A percentile compares a stretch with the other conserved stretches of the same genome.
Evolutionary conservation across 2,888 invertebrate species (phyloP).

Genomic region (Idaea aversata): DNA sequence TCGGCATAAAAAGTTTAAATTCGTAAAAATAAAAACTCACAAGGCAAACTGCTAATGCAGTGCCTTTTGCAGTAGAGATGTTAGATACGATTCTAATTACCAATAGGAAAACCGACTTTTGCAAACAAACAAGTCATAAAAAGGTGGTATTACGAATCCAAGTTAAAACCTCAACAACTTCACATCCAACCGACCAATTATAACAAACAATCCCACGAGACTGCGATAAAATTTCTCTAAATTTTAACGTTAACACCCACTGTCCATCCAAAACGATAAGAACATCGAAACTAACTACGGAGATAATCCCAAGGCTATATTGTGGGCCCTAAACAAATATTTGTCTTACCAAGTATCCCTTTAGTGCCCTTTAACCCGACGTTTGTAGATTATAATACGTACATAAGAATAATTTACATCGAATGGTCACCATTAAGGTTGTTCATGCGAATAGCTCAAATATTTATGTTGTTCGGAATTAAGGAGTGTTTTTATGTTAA

Average conservation of each 20-base stretch:
- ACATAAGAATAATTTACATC: slow-evolving; percentile 31
- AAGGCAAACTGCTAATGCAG: no score
- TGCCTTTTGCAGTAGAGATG: no score
- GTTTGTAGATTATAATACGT: slow-evolving; percentile 31
- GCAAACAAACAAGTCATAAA: background rate
- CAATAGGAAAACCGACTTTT: no score
- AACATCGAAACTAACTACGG: slow-evolving; percentile 29
- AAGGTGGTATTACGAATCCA: background rate
- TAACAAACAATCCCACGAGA: background rate
- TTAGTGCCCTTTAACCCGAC: slow-evolving; percentile 32
- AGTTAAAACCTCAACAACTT: background rate
- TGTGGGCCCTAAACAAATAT: slow-evolving; percentile 40
- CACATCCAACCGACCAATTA: background rate
- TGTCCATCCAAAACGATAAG: slow-evolving; percentile 21
- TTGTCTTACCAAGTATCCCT: slow-evolving; percentile 37
- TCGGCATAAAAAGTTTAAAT: no score
- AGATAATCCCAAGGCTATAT: slow-evolving; percentile 37
- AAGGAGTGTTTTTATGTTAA: slow-evolving; percentile 5
- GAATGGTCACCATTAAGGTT: slow-evolving; percentile 19
- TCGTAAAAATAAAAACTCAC: no score
- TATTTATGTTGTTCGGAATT: background rate
- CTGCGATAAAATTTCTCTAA: slow-evolving; percentile 15
- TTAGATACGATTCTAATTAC: no score
- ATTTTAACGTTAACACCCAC: slow-evolving; percentile 21
- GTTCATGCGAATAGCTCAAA: background rate